phyloP scores from a whole-genome alignment of 2,888 invertebrate genomes.

The Tachina grossa region DNA sequence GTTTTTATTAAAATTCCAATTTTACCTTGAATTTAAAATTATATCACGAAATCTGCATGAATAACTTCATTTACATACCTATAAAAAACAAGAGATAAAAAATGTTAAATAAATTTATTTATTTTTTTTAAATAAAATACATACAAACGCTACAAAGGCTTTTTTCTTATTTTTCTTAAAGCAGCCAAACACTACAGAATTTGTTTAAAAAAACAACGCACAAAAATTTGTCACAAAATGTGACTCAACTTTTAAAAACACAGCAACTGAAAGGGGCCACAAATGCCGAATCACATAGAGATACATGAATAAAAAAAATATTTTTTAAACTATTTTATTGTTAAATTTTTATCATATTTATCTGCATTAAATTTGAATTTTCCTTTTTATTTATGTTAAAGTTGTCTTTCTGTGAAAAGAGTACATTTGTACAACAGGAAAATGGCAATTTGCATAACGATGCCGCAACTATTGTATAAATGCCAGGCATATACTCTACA shows the following conservation, averaged over 20 bases:
- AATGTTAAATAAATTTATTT: conserved; percentile 28
- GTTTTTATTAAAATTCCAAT: background rate
- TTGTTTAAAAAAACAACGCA: background rate
- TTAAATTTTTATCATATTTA: conserved; percentile 41
- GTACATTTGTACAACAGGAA: conserved; percentile 60
- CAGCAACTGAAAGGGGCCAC: background rate
- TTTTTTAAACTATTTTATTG: conserved; percentile 54
- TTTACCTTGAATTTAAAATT: conserved; percentile 49
- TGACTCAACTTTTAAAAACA: conserved; percentile 41
- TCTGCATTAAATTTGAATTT: conserved; percentile 28
- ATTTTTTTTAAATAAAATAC: background rate
- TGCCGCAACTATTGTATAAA: conserved; percentile 4
- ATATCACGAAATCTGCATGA: conserved; percentile 31
- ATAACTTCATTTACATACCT: conserved; percentile 52
- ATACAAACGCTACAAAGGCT: conserved; percentile 13
- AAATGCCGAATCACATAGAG: conserved; percentile 17
- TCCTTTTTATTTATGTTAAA: conserved; percentile 17
- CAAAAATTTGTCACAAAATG: conserved; percentile 43
- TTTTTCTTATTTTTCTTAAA: conserved; percentile 28
- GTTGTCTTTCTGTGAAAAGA: conserved; percentile 6
- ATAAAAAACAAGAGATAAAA: conserved; percentile 31
- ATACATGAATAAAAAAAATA: conserved; percentile 16
- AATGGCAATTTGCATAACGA: conserved; percentile 63
- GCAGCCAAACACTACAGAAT: conserved; percentile 44
- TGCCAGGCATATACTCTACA: background rate